A percentile compares a stretch with the other conserved stretches of the same genome.
phyloP scores from a whole-genome alignment of 2,113 vertebrate species.

The Brachyhypopomus gauderio region DNA sequence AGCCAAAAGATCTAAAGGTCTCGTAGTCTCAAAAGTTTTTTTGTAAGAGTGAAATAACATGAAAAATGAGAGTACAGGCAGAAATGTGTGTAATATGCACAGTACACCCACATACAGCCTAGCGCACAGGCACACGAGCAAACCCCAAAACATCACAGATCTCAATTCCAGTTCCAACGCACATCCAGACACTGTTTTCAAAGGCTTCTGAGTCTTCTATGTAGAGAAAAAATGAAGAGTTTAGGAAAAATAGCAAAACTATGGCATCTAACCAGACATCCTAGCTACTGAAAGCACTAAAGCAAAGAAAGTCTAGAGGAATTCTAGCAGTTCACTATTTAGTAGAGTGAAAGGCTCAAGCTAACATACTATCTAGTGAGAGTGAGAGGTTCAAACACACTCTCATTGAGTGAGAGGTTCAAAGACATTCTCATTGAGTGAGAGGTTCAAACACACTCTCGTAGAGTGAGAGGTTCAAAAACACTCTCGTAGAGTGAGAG shows the following conservation, averaged over 20 bases:
- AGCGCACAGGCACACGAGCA: conserved; percentile 47
- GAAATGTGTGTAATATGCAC: conserved; percentile 11
- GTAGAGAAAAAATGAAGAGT: background rate
- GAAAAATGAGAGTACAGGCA: conserved; percentile 17
- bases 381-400: conserved; percentile 49
- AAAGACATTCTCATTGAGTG: too few species aligned
- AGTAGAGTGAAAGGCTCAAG: background rate
- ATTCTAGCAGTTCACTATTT: background rate
- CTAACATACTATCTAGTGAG: conserved; percentile 64
- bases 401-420: conserved; percentile 59
- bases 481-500: conserved; percentile 56
- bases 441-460: conserved; percentile 45
- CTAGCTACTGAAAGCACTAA: background rate
- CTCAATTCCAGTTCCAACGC: conserved; percentile 1
- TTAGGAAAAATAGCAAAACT: background rate
- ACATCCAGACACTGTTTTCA: background rate
- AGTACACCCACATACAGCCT: background rate
- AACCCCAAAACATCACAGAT: conserved; percentile 24
- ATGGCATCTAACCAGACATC: conserved; percentile 1
- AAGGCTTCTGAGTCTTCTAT: background rate
- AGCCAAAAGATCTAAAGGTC: conserved; percentile 50
- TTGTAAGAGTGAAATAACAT: conserved; percentile 64
- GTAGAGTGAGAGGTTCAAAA: conserved; percentile 55
- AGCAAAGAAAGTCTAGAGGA: background rate
- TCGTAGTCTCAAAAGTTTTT: conserved; percentile 65